These are phyloP conservation scores for Aphelocoma californica DNA, from an alignment of 2,797 vertebrate species.

Conservation along the genomic window DNA sequence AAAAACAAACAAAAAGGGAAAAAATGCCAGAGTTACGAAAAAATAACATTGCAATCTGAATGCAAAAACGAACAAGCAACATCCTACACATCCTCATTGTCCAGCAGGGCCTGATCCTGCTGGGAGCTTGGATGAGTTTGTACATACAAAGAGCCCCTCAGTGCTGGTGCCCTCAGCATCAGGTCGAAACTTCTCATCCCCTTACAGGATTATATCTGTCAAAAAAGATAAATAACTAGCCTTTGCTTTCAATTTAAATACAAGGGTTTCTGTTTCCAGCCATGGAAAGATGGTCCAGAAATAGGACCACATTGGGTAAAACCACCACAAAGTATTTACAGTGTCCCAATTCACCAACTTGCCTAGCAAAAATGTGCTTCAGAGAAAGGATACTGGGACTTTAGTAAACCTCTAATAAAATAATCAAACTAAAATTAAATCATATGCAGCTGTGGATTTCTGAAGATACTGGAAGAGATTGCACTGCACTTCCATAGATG, in stretches of 20 bases:
- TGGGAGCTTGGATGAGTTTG: not conserved
- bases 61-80: not conserved
- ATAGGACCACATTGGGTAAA: not conserved
- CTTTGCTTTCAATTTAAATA: slow-evolving; percentile 2
- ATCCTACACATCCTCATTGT: not conserved
- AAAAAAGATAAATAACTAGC: slow-evolving; percentile 15
- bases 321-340: not conserved
- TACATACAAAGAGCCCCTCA: not conserved
- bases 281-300: not conserved
- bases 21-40: not conserved
- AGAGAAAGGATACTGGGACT: not conserved
- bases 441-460: not conserved
- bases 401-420: not conserved
- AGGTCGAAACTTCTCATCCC: not conserved
- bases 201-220: not conserved
- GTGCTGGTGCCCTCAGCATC: not conserved
- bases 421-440: not conserved
- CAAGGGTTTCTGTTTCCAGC: not conserved
- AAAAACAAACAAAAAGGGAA: not conserved
- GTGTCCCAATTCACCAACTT: not conserved
- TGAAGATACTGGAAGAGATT: not conserved
- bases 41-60: not conserved
- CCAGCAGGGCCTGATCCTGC: not conserved
- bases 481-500: not conserved
- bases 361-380: not conserved